Base-by-base conservation (phyloP, 2,113 vertebrate genomes). In the Antechinus flavipes region DNA sequence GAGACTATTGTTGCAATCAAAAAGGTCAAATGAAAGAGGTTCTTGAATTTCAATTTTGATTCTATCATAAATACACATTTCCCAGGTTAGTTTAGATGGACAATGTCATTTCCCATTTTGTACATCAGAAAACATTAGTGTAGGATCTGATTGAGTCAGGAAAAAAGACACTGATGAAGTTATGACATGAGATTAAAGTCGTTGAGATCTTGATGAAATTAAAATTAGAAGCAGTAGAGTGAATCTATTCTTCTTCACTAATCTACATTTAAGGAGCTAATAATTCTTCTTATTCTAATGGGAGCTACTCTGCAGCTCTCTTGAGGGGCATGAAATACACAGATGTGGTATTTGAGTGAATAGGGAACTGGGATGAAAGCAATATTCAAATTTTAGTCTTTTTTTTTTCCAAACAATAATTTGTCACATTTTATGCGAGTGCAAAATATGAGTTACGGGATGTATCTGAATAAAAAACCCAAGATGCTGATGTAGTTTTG, bases 11-110 rank as follows among this genome's bases (percentile, higher is more conserved):
- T 91, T 10, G 95, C 9, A 61, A 95, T 93, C 0, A 6, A 94
- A 92, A 93, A 94, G 91, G 89, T 68, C 97, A 95, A 94, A 50
- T 93, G 94, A 97, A 97, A 95, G 42, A 94, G 93, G 49, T 91
- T 95, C 89, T 97, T 95, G 93, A 96, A 90, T 95, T 98, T 98
- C 98, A 94, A 91, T 90, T 56, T 94, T 97, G 95, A 96, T 97
- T 97, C 97, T n/a, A 0, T 94, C 54, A 95, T 42, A 97, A 97
- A 94, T 97, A 94, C 92, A 93, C 91, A 95, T 89, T 90, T 35
- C 68, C 19, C 19, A 42, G 16, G 19, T 84, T 47, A 96, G 84
- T 98, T 96, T 97, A 97, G 96, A 96, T 98, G 97, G 97, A 96
- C 76, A 95, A 91, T 90, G n/a, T 50, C 95, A 50, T 92, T 94